Evolutionary conservation across 2,888 invertebrate genomes (phyloP), one percentile per base, ranked within the genome.

Genomic region (Lingula anatina): DNA sequence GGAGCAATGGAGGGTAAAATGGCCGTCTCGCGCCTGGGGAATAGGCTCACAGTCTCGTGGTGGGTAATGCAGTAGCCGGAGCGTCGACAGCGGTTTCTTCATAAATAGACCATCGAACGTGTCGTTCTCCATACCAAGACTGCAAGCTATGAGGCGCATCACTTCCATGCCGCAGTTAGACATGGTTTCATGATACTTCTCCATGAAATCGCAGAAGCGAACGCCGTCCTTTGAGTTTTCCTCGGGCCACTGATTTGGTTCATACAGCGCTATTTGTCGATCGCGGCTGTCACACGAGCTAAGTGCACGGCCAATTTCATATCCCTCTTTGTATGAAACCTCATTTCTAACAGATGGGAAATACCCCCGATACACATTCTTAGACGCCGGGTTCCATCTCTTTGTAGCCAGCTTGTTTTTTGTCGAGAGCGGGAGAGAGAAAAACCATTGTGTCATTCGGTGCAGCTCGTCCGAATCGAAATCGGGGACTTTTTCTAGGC

Each of bases 31-130:
- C 12, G 59, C 59, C 20, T 55, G 57, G 7, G 48, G 49, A 12
- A 61, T 59, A 1, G 60, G 56, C 1, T 44, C 50, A 4, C 52
- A 59, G 9, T 54, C n/a, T n/a, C 65, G 60, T 3, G 60, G 57
- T 1, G 64, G 64, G 45, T 65, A 65, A 49, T 62, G 65, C 55
- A 61, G 57, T 23, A 65, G 49, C 1, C 64, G 56, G 21, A 65
- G 62, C 1, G 65, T 65, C 9, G 62, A 59, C 38, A 56, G 52
- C 1, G 62, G 61, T 39, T 58, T 51, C 20, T 60, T 56, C 12
- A 53, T 51, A 49, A 65, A 63, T 28, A 62, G 53, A 18, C 54
- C 49, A 25, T 62, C 59, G 42, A 63, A 65, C 9, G 57, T 52
- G 36, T 55, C 39, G 47, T 65, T 62, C 9, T 60, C 57, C 20